Conservation (phyloP, 2,888 invertebrate species). For the Drosophila mercatorum region DNA sequence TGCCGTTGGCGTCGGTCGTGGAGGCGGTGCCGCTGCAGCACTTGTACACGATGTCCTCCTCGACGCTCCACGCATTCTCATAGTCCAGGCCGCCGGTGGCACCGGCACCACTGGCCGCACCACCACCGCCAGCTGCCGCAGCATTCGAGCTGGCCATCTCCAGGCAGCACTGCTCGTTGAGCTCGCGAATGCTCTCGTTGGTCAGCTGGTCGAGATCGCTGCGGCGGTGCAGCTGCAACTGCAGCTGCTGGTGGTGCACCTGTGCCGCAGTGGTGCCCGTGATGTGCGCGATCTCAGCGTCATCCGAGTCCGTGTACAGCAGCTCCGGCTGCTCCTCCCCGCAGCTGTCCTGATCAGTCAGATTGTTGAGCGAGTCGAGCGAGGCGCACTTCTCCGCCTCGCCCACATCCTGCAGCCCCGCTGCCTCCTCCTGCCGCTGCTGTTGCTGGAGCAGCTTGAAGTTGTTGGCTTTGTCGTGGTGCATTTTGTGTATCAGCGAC, state of each 20-base stretch:
- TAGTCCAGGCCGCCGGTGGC: slow-evolving; percentile 63
- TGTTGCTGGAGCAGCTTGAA: slow-evolving; percentile 60
- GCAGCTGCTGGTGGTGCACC: slow-evolving; percentile 73
- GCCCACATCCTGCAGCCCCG: slow-evolving; percentile 83
- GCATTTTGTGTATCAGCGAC: slow-evolving; percentile 81
- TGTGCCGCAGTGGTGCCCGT: slow-evolving; percentile 83
- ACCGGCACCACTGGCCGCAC: slow-evolving; percentile 18
- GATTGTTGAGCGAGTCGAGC: slow-evolving; percentile 89
- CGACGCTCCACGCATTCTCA: slow-evolving; percentile 82
- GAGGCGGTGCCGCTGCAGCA: slow-evolving; percentile 57
- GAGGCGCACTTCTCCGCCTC: slow-evolving; percentile 84
- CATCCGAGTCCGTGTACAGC: slow-evolving; percentile 87
- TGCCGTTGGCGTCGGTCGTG: slow-evolving; percentile 27
- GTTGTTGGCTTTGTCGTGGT: slow-evolving; percentile 79
- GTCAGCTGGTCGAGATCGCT: slow-evolving; percentile 84
- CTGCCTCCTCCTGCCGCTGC: slow-evolving; percentile 57
- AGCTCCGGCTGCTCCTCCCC: slow-evolving; percentile 87
- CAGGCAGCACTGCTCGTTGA: slow-evolving; percentile 83
- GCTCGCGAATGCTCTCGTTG: slow-evolving; percentile 81
- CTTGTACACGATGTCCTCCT: slow-evolving; percentile 79
- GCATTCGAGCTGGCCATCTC: slow-evolving; percentile 65
- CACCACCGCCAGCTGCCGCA: slow-evolving; percentile 9
- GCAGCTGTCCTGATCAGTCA: slow-evolving; percentile 87
- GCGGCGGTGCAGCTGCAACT: slow-evolving; percentile 45
- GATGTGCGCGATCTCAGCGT: slow-evolving; percentile 87